Conservation (phyloP, 2,113 vertebrate genomes). For the Pampusana beccarii region DNA sequence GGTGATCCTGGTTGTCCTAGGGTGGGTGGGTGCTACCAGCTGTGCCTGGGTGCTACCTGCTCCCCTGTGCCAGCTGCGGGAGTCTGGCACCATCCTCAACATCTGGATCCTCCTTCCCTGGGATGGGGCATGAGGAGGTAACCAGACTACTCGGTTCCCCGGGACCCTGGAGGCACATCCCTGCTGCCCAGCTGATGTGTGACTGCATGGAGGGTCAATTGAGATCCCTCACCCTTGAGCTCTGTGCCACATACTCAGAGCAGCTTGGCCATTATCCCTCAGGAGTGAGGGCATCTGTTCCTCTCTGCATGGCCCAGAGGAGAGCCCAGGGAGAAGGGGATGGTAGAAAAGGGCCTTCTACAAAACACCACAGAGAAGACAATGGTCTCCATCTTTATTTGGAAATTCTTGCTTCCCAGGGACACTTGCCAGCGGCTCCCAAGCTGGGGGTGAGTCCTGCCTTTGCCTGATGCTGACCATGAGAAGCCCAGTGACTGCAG, state of each 20-base stretch:
- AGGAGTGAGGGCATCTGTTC: rapidly evolving
- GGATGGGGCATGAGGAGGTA: neutral
- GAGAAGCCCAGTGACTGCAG: neutral
- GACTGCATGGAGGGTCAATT: neutral
- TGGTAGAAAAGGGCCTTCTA: neutral
- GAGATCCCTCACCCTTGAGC: neutral
- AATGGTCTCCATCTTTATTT: rapidly evolving
- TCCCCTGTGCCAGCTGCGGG: neutral
- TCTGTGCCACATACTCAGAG: no score
- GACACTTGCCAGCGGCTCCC: neutral
- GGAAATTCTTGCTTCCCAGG: neutral
- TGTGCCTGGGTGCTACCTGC: neutral
- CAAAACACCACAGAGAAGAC: neutral
- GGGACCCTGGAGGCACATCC: neutral
- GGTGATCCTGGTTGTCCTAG: neutral
- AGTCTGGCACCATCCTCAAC: neutral
- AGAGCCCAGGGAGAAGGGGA: neutral
- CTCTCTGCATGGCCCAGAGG: neutral
- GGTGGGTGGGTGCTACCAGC: neutral
- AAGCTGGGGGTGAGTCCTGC: neutral
- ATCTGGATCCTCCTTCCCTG: neutral
- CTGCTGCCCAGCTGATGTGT: neutral
- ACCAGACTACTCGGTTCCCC: neutral
- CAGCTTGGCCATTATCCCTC: rapidly evolving
- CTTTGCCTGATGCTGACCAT: neutral